A percentile compares a stretch with the other conserved stretches of the same genome.
Evolutionary conservation across 2,888 invertebrate species (phyloP).

Genomic region (Sycophila texana): DNA sequence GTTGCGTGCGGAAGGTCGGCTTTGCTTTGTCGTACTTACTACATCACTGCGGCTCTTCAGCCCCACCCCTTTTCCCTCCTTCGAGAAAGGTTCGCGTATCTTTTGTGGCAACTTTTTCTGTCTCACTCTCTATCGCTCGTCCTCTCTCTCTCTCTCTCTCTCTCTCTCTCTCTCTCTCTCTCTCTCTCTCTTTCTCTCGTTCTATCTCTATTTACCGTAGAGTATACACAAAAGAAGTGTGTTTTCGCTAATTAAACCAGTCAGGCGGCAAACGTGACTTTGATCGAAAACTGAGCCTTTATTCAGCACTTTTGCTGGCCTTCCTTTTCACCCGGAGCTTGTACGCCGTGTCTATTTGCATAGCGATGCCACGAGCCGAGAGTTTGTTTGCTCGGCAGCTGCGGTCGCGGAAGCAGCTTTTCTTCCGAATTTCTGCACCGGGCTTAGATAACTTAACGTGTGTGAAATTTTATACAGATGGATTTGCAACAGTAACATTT

Average conservation of each 20-base stretch:
- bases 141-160: neutral
- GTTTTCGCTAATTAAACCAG: constrained; percentile 18
- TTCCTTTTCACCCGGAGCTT: neutral
- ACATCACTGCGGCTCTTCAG: no score
- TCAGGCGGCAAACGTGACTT: constrained; percentile 18
- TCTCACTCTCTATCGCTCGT: neutral
- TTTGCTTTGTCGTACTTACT: neutral
- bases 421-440: no score
- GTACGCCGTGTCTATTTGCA: neutral
- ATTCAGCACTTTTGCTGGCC: neutral
- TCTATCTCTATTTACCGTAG: neutral
- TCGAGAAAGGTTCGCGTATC: no score
- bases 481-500: no score
- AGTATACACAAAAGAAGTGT: no score
- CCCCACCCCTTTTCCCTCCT: no score
- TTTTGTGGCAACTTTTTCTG: neutral
- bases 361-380: neutral
- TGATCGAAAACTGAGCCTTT: constrained; percentile 19
- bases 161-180: neutral
- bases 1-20: neutral
- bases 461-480: no score
- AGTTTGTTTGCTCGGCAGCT: neutral
- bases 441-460: no score
- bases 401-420: neutral
- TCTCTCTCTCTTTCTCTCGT: neutral